Conservation (phyloP, 2,113 vertebrate species). For the Blennius ocellaris region DNA sequence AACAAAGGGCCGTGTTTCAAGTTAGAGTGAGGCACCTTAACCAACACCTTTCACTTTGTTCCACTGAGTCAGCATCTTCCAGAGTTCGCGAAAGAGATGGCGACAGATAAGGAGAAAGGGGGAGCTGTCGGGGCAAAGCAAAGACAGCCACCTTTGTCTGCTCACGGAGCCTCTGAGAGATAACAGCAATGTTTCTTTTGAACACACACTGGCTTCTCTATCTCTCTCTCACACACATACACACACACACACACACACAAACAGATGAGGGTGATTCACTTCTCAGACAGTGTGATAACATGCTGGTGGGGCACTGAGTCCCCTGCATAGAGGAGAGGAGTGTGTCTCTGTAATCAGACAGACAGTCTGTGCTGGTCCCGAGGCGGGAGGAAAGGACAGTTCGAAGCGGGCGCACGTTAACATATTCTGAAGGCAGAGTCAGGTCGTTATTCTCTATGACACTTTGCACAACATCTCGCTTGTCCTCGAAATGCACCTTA, state of each 20-base stretch:
- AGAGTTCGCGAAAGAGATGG: constrained; percentile 18
- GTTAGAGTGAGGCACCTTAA: constrained; percentile 25
- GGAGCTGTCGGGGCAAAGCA: constrained; percentile 29
- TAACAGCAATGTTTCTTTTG: constrained; percentile 51
- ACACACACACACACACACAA: constrained; percentile 27
- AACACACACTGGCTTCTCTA: constrained; percentile 31
- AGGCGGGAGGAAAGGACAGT: constrained; percentile 45
- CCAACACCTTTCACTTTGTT: constrained; percentile 60
- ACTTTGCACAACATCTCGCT: constrained; percentile 32
- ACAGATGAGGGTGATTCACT: constrained; percentile 60
- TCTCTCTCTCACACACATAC: constrained; percentile 15
- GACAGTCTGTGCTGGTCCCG: constrained; percentile 62
- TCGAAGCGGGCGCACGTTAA: constrained; percentile 23
- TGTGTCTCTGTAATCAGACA: constrained; percentile 65
- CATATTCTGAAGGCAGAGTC: constrained; percentile 23
- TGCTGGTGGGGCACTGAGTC: constrained; percentile 50
- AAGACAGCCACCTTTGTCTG: constrained; percentile 66
- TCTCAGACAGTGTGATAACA: constrained; percentile 63
- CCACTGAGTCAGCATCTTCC: constrained; percentile 65
- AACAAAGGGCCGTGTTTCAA: constrained; percentile 46
- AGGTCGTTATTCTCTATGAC: constrained; percentile 5
- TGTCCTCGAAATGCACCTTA: constrained; percentile 39
- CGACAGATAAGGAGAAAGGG: constrained; percentile 39
- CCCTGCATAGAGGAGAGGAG: constrained; percentile 54
- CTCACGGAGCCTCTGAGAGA: constrained; percentile 42